Base-by-base conservation (phyloP, 2,888 invertebrate species). In the Lepidocyrtinus sp. region DNA sequence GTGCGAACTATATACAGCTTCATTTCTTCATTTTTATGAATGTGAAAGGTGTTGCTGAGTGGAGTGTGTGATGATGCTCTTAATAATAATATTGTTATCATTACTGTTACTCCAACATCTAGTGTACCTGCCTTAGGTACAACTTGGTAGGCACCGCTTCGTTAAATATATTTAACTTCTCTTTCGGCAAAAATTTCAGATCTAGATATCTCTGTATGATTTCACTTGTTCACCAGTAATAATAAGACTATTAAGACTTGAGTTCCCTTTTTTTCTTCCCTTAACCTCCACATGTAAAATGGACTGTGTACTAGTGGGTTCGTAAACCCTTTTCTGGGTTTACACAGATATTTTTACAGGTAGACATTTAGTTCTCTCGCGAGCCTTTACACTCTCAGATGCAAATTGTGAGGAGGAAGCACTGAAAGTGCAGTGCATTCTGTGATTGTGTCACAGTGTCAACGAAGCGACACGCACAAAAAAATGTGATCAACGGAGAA, bases 41-140 rank as follows among this genome's bases (percentile, higher is more conserved):
- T 36, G 36, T 36, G 36, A 36, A 36, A 36, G 36, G 36, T 36
- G 7, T 36, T 5, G 36, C 36, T 36, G 36, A 9, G 36, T 36
- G 7, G 36, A 9, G 36, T 36, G 75, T 76, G 75, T 76, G 75
- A 76, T 70, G 63, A 46, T 69, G 64, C 70, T 76, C 63, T 70
- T 76, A 59, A 69, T 63, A 75, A 15, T 69, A 45, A 12, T 9
- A 45, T 17, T 9, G 62, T 50, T 63, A 46, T 69, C 27, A 36
- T 36, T 36, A 36, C 36, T 36, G 36, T 36, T 36, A 36, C 36
- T 36, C 12, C 36, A 36, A 12, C 36, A 36, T n/a, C n/a, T n/a
- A n/a, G n/a, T n/a, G n/a, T n/a, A n/a, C n/a, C n/a, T n/a, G n/a
- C n/a, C n/a, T n/a, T n/a, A n/a, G n/a, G n/a, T n/a, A n/a, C n/a